Evolutionary conservation across 1,140 invertebrate genomes (phyloP).

Genomic region (Drosophila lacertosa): DNA sequence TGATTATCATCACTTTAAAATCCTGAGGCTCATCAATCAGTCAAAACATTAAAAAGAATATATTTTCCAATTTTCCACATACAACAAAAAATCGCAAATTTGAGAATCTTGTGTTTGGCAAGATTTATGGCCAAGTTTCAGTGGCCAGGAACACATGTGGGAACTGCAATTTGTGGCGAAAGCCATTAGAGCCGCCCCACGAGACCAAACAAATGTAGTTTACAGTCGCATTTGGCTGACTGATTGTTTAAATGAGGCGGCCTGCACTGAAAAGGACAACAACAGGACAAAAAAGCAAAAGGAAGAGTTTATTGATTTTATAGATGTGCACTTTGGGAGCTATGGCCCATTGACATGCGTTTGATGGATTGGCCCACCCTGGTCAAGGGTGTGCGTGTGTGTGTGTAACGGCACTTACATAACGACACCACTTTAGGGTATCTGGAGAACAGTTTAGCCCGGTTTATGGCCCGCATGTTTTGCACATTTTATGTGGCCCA

Average conservation of each 20-base stretch:
- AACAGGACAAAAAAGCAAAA: background rate
- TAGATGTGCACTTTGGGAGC: slow-evolving; percentile 7
- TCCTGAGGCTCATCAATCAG: slow-evolving; percentile 28
- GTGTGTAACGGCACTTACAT: background rate
- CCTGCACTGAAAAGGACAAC: slow-evolving; percentile 8
- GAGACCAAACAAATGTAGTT: slow-evolving; percentile 57
- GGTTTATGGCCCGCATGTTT: slow-evolving; percentile 16
- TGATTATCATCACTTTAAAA: no score
- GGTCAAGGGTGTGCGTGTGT: no score
- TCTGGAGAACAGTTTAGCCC: slow-evolving; percentile 15
- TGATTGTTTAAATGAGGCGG: slow-evolving; percentile 66
- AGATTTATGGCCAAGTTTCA: slow-evolving; percentile 67
- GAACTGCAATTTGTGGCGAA: slow-evolving; percentile 40
- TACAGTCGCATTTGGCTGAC: slow-evolving; percentile 56
- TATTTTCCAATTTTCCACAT: slow-evolving; percentile 8
- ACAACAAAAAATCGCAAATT: slow-evolving; percentile 34
- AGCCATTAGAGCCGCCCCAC: slow-evolving; percentile 2
- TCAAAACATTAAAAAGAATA: slow-evolving; percentile 11
- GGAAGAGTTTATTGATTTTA: slow-evolving; percentile 56
- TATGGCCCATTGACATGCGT: slow-evolving; percentile 17
- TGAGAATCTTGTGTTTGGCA: slow-evolving; percentile 39
- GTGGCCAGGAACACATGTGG: slow-evolving; percentile 52
- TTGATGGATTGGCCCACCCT: slow-evolving; percentile 30
- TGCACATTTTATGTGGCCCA: slow-evolving; percentile 14
- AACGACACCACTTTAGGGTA: background rate